Evolutionary conservation across 2,113 vertebrate species (phyloP).

Genomic region (Piprites chloris): DNA sequence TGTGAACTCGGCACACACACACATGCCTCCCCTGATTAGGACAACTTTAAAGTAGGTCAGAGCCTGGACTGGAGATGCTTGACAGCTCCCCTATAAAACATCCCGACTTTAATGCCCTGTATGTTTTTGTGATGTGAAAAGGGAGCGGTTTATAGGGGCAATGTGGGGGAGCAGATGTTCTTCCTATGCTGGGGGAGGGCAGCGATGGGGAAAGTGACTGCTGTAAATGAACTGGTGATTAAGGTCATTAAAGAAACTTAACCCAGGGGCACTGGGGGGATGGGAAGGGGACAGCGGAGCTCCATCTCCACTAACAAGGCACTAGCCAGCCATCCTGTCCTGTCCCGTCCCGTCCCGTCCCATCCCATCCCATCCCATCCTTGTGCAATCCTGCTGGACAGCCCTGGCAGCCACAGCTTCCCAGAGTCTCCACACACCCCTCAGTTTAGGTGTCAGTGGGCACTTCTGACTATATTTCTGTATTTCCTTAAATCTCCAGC

Average conservation of each 20-base stretch:
- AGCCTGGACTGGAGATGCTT: constrained; percentile 16
- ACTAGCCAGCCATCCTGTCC: rapidly evolving
- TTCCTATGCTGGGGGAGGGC: neutral
- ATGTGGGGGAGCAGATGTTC: constrained; percentile 42
- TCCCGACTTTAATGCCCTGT: constrained; percentile 36
- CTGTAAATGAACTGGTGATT: constrained; percentile 46
- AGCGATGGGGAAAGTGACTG: neutral
- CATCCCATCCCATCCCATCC: neutral
- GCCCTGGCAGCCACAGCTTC: neutral
- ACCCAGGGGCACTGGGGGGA: neutral
- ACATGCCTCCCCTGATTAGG: constrained; percentile 44
- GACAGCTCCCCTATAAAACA: constrained; percentile 55
- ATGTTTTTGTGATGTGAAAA: constrained; percentile 20
- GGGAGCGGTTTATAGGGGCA: constrained; percentile 26
- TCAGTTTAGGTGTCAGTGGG: neutral
- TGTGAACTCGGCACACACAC: constrained; percentile 28
- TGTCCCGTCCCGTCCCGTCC: neutral
- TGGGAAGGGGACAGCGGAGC: neutral
- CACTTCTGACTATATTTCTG: neutral
- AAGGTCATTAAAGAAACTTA: constrained; percentile 38
- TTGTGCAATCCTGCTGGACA: neutral
- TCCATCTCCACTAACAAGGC: neutral
- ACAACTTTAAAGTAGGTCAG: constrained; percentile 64
- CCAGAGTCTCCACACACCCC: neutral
- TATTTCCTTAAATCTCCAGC: neutral